phyloP scores from a whole-genome alignment of 2,113 vertebrate genomes.

The Montifringilla adamsi region DNA sequence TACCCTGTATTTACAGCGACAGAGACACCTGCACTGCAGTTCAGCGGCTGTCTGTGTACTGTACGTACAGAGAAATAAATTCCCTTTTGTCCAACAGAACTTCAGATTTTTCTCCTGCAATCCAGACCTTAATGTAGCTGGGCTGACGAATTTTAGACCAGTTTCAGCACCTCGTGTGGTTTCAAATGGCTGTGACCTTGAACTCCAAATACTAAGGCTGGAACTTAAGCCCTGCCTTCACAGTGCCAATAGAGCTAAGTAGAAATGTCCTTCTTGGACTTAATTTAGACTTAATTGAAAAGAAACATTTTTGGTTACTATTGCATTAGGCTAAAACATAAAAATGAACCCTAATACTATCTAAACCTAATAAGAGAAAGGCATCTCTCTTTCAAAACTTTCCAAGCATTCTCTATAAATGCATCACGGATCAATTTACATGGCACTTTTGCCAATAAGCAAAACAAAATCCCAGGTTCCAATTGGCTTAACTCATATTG shows the following conservation, averaged over 20 bases:
- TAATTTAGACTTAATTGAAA: conserved; percentile 75
- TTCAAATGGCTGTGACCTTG: neutral
- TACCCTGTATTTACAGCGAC: neutral
- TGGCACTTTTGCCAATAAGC: conserved; percentile 79
- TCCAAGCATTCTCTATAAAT: conserved; percentile 75
- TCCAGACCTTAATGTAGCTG: neutral
- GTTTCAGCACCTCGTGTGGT: neutral
- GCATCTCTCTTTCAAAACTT: conserved; percentile 80
- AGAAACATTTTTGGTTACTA: conserved; percentile 75
- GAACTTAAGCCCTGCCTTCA: conserved; percentile 56
- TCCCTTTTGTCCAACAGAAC: neutral
- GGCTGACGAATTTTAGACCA: neutral
- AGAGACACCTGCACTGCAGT: neutral
- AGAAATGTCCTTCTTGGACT: conserved; percentile 69
- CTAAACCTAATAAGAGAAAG: conserved; percentile 83
- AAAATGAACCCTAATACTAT: conserved; percentile 78
- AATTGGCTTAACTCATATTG: conserved; percentile 82
- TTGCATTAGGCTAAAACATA: conserved; percentile 80
- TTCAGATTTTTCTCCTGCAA: neutral
- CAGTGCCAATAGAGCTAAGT: conserved; percentile 21
- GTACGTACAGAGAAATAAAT: neutral
- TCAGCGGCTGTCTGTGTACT: neutral
- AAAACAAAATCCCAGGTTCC: conserved; percentile 82
- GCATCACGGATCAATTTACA: conserved; percentile 87
- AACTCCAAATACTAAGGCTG: neutral